Base-by-base conservation (phyloP, 2,113 vertebrate genomes). In the Halichoerus grypus region DNA sequence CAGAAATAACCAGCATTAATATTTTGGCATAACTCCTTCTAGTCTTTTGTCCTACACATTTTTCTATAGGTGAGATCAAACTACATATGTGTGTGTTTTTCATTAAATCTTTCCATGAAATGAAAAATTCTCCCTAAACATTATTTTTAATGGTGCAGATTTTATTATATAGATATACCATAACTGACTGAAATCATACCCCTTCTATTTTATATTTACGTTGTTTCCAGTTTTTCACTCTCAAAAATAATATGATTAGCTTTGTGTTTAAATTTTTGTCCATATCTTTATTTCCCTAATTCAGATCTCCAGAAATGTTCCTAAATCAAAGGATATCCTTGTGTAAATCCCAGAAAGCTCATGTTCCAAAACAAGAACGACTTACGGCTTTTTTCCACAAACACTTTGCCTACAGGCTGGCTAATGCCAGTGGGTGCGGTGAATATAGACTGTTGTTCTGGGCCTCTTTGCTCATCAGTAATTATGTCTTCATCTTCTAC, bases 361-460 rank as follows among this genome's bases (percentile, higher is more conserved):
- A 88, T 77, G 39, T 59, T 80, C 72, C 21, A 97, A 88, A 97
- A 67, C n/a, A 72, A 93, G 24, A 95, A 24, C 31, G 71, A 99
- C 99, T 99, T 98, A 99, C 99, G 98, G 97, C 98, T 99, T 98
- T 99, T 99, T 98, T 99, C 99, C 16, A 99, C 99, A 76, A 99
- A 99, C 28, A 99, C 98, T 98, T 99, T 99, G 96, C 99, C 99
- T 28, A 99, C 99, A 8, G 99, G 99, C 97, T 99, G 99, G 98
- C 99, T 99, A 92, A 98, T 97, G 26, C 99, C 99, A 57, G 98
- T 98, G 5, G 99, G 99, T 39, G 99, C 99, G 0, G 99, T 98
- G 97, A 99, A 99, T 69, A 99, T 95, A 72, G 99, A 98, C 74
- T 99, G 99, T 42, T 99, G 99, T 19, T 99, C 99, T 15, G 98